These are phyloP conservation scores for Hiodon tergisus DNA, from an alignment of 2,113 vertebrate genomes.

Conservation along the genomic window DNA sequence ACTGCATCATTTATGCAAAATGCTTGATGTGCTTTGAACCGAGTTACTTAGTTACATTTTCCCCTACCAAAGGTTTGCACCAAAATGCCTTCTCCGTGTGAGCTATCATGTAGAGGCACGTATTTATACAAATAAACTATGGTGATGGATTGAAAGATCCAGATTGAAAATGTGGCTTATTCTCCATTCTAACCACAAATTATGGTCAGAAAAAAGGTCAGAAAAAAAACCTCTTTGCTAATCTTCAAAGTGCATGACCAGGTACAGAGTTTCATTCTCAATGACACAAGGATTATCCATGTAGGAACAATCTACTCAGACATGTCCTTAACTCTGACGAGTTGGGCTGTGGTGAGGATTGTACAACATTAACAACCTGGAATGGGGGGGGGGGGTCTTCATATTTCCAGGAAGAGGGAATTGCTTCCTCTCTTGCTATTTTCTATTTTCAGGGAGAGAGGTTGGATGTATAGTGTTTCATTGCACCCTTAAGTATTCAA, in stretches of 20 bases:
- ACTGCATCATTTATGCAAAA: too few relatives aligned
- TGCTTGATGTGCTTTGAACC: too few relatives aligned
- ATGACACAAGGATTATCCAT: background rate
- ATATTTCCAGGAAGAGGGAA: background rate
- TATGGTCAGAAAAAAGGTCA: too few relatives aligned
- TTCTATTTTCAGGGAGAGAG: background rate
- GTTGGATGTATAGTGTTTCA: background rate
- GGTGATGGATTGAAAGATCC: background rate
- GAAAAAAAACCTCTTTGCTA: too few relatives aligned
- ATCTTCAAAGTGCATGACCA: too few relatives aligned
- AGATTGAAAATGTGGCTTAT: background rate
- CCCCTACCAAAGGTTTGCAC: too few relatives aligned
- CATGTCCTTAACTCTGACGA: background rate
- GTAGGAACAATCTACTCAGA: conserved; percentile 5
- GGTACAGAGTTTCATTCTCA: background rate
- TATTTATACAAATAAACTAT: too few relatives aligned
- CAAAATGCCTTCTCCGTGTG: too few relatives aligned
- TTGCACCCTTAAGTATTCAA: too few relatives aligned
- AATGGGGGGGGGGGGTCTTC: background rate
- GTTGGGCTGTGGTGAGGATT: background rate
- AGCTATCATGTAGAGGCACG: too few relatives aligned
- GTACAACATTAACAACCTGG: background rate
- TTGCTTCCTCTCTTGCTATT: conserved; percentile 3
- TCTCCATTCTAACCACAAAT: too few relatives aligned
- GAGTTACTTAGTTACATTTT: too few relatives aligned